Conservation (phyloP, 2,888 invertebrate genomes). For the Autographa gamma region DNA sequence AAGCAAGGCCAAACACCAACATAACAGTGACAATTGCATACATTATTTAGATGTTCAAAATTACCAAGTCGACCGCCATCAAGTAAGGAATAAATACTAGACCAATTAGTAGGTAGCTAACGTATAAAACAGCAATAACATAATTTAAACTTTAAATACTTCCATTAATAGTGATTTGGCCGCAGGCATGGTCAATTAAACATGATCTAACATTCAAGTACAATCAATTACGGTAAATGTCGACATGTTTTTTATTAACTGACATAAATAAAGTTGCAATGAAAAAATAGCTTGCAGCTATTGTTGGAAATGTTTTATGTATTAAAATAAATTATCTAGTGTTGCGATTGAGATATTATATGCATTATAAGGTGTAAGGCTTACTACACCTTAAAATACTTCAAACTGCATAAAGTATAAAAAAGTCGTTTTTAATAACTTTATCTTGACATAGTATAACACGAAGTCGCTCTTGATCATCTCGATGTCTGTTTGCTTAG, state of each 20-base stretch:
- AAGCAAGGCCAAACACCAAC: conserved; percentile 21
- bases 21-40: conserved; percentile 40
- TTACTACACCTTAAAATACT: too few relatives aligned
- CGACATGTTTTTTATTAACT: conserved; percentile 53
- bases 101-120: conserved; percentile 26
- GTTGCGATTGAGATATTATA: not conserved
- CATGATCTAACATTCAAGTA: conserved; percentile 61
- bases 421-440: too few relatives aligned
- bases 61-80: conserved; percentile 49
- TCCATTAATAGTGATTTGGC: conserved; percentile 51
- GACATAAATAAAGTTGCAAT: not conserved
- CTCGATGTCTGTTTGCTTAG: too few relatives aligned
- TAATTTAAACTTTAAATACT: conserved; percentile 55
- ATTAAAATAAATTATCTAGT: not conserved
- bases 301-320: not conserved
- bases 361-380: too few relatives aligned
- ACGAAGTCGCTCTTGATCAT: too few relatives aligned
- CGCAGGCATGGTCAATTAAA: conserved; percentile 62
- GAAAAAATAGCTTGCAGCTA: not conserved
- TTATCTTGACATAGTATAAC: too few relatives aligned
- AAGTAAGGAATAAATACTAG: conserved; percentile 48
- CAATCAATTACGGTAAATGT: conserved; percentile 64
- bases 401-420: too few relatives aligned
- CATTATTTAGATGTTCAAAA: conserved; percentile 40
- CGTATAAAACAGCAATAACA: conserved; percentile 43